phyloP scores from a whole-genome alignment of 2,797 vertebrate genomes.

The Halcyon leucocephala region DNA sequence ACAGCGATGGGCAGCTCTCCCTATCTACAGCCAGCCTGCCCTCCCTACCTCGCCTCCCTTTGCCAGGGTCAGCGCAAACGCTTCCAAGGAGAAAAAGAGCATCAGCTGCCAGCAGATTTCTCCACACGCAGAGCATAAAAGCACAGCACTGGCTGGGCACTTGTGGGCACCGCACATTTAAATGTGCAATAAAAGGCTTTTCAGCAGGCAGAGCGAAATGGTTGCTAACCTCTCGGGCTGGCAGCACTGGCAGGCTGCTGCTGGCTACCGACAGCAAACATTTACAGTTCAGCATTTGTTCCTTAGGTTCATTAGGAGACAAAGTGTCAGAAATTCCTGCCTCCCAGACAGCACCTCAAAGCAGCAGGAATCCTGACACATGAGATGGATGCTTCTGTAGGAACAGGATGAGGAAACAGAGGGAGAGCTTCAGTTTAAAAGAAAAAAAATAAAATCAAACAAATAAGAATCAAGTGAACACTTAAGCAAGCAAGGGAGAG shows the following conservation, averaged over 20 bases:
- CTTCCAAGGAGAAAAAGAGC: neutral
- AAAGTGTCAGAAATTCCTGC: neutral
- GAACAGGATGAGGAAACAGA: neutral
- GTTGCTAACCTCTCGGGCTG: neutral
- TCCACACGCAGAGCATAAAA: neutral
- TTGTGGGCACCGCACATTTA: neutral
- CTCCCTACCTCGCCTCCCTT: neutral
- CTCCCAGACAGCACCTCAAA: neutral
- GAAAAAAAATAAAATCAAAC: neutral
- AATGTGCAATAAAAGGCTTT: constrained; percentile 1
- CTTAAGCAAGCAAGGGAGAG: neutral
- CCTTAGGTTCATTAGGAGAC: constrained; percentile 1
- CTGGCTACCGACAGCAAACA: constrained; percentile 15
- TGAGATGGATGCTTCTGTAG: neutral
- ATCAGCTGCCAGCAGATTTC: neutral
- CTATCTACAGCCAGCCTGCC: neutral
- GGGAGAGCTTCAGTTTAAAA: neutral
- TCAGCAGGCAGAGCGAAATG: neutral
- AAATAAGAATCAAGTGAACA: neutral
- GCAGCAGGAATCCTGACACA: neutral
- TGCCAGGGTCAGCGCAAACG: fast-evolving
- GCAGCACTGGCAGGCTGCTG: neutral
- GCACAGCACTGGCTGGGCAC: neutral
- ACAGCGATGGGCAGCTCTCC: neutral
- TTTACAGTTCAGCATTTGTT: neutral